A percentile compares a stretch with the other conserved stretches of the same genome.
phyloP scores from a whole-genome alignment of 2,113 vertebrate genomes.

The Phocoena sinus region DNA sequence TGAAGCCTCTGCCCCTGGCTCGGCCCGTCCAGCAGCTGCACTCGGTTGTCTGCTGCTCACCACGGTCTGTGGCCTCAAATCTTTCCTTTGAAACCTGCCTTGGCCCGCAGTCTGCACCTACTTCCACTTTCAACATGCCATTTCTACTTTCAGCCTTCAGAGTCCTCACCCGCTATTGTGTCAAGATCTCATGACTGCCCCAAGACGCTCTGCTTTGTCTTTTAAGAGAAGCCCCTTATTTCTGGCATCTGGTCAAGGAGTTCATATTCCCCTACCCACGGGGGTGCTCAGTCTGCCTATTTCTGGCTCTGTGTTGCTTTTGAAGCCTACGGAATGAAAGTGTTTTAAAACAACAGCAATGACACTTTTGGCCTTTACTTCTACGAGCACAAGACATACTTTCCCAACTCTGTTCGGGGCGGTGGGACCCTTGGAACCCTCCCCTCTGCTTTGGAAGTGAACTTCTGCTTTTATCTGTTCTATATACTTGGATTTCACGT shows the following conservation, averaged over 20 bases:
- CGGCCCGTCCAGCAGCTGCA: background rate
- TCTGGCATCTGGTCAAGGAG: constrained; percentile 19
- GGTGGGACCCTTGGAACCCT: background rate
- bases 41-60: background rate
- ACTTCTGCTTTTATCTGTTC: constrained; percentile 36
- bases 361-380: background rate
- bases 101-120: background rate
- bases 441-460: background rate
- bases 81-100: background rate
- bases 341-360: background rate
- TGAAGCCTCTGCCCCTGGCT: background rate
- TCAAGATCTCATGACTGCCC: background rate
- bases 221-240: background rate
- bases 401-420: background rate
- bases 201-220: background rate
- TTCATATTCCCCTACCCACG: background rate
- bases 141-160: constrained; percentile 1
- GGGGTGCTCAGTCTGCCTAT: background rate
- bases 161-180: background rate
- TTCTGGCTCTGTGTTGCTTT: constrained; percentile 25
- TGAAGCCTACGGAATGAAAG: constrained; percentile 39
- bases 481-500: background rate
- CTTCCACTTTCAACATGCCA: background rate
- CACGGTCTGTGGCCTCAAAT: background rate
- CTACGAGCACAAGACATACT: background rate